These are phyloP conservation scores for Sclerurus mexicanus DNA, from an alignment of 2,113 vertebrate genomes.

Conservation along the genomic window DNA sequence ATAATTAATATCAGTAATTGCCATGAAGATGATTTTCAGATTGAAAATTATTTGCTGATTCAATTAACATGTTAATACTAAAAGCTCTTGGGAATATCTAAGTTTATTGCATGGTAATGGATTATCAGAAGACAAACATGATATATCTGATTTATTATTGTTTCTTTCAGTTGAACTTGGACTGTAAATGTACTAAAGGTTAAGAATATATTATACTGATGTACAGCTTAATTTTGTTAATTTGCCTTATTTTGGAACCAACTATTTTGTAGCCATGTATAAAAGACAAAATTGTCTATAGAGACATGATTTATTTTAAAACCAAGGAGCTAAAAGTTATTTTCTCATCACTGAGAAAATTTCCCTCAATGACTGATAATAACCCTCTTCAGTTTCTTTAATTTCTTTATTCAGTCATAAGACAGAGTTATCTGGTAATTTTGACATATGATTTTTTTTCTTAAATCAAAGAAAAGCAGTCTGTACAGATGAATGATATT, in stretches of 20 bases:
- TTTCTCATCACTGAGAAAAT: background rate
- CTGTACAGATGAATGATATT: background rate
- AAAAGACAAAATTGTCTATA: background rate
- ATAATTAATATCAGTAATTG: background rate
- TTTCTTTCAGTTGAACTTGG: background rate
- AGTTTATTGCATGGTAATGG: constrained; percentile 3
- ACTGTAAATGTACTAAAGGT: background rate
- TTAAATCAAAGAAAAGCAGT: background rate
- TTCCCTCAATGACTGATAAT: background rate
- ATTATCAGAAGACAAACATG: background rate
- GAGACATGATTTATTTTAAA: background rate
- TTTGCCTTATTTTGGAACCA: background rate
- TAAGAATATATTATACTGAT: background rate
- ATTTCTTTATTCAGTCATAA: background rate
- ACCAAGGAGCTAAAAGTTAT: background rate
- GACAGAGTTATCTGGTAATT: background rate
- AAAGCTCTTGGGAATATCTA: constrained; percentile 9
- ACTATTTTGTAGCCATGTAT: background rate
- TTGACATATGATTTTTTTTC: background rate
- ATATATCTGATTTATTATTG: background rate
- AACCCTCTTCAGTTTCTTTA: background rate
- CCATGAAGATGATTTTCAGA: constrained; percentile 1
- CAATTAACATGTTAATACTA: constrained; percentile 12
- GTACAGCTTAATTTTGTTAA: background rate
- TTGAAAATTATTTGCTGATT: constrained; percentile 28